Evolutionary conservation across 2,113 vertebrate genomes (phyloP), one percentile per base, ranked within the genome.

Genomic region (Danio rerio): DNA sequence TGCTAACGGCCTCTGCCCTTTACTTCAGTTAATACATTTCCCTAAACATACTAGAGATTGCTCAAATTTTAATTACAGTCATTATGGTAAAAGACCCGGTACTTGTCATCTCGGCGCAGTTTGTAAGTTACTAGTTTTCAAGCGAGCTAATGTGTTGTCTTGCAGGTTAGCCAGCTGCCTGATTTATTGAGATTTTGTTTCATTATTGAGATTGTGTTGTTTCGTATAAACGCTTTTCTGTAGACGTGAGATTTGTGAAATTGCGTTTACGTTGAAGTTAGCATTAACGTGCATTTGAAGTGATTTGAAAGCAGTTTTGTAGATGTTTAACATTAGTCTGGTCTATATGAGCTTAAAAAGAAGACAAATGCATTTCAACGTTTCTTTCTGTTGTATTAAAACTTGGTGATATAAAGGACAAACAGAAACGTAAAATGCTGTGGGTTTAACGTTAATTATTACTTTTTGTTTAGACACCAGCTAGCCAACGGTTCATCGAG

Each of bases 1-100:
- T 75, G 77, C 77, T 79, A 79, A 79, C 16, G 59, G 47, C 21
- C 77, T 66, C 31, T 79, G 31, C 2, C 47, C 62, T 79, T 68
- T 55, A 53, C 62, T 4, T 55, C 3, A 52, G 58, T 42, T 49
- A 79, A 55, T 66, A 77, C 18, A 7, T 62, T 11, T 7, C 10
- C 9, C 55, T 43, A 9, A 66, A 55, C 10, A 43, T 6, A 5
- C 49, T 4, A 68, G 49, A 0, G n/a, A 49, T 31, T 40, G 20
- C 13, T 50, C 50, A 49, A 10, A 47, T n/a, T 15, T 52, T 50
- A 31, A 77, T 62, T 63, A 50, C 20, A 62, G 7, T 31, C 16
- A 7, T 13, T 4, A 5, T 40, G 31, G 11, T 43, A 55, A 21
- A 13, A 55, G 40, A 42, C 16, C 2, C 21, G 3, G 21, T 55